These are phyloP conservation scores for Aromia moschata DNA, from an alignment of 2,888 invertebrate genomes.

Conservation along the genomic window DNA sequence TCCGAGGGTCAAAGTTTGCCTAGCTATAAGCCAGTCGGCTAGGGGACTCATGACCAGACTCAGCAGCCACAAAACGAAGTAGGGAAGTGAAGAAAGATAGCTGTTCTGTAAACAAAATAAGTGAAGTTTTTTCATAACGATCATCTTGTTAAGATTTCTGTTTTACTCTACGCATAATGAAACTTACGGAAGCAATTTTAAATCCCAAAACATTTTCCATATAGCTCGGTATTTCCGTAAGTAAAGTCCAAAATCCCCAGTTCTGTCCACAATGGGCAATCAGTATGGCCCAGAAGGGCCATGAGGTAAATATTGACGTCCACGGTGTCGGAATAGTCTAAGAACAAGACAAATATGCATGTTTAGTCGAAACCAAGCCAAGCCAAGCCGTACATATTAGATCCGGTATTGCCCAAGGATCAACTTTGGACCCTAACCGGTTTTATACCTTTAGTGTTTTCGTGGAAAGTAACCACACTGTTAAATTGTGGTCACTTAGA, in stretches of 20 bases:
- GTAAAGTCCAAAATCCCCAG: conserved; percentile 84
- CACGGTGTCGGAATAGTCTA: conserved; percentile 70
- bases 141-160: background rate
- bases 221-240: conserved; percentile 84
- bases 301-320: conserved; percentile 75
- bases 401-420: no score
- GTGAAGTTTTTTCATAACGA: no score
- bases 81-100: conserved; percentile 75
- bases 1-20: conserved; percentile 49
- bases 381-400: no score
- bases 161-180: background rate
- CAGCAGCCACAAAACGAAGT: conserved; percentile 76
- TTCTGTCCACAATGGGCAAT: conserved; percentile 77
- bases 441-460: no score
- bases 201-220: conserved; percentile 77
- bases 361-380: no score
- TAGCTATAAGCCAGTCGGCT: conserved; percentile 70
- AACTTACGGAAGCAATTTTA: conserved; percentile 72
- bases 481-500: no score
- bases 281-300: conserved; percentile 78
- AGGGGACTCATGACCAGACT: conserved; percentile 75
- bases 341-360: no score
- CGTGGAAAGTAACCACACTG: no score
- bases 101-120: conserved; percentile 66
- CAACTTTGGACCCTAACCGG: no score